Evolutionary conservation across 2,888 invertebrate species (phyloP), one percentile per base, ranked within the genome.

Genomic region (Rapana venosa): DNA sequence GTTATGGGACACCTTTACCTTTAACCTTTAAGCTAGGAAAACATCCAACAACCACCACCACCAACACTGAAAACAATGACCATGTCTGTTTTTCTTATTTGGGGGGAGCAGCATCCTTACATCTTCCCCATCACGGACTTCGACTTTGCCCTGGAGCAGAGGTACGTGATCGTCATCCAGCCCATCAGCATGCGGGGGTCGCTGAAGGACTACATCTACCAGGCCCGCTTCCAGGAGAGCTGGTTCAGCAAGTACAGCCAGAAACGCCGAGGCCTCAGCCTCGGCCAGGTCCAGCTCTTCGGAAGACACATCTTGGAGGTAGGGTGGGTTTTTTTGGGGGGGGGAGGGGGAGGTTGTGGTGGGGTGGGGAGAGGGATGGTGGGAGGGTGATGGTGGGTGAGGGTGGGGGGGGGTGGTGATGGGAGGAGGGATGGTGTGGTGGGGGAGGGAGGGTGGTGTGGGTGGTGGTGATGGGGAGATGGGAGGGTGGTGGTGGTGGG

Each of bases 31-130:
- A n/a, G n/a, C n/a, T n/a, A n/a, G n/a, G n/a, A n/a, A n/a, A n/a
- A n/a, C n/a, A n/a, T n/a, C n/a, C n/a, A n/a, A n/a, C n/a, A n/a
- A n/a, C n/a, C n/a, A n/a, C n/a, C n/a, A n/a, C n/a, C n/a, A n/a
- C n/a, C n/a, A n/a, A n/a, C n/a, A n/a, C n/a, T n/a, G n/a, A n/a
- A n/a, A n/a, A n/a, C n/a, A n/a, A n/a, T n/a, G n/a, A n/a, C n/a
- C n/a, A n/a, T 61, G 61, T 20, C 61, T 61, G 15, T 98, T 81
- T 70, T 91, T 81, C 74, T 92, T 93, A n/a, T n/a, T n/a, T n/a
- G n/a, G n/a, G n/a, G n/a, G n/a, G n/a, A n/a, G 36, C 98, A 98
- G 96, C 98, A 99, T 96, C 98, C 99, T 0, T 98, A 98, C 96
- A 98, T 99, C 92, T 98, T 98, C 96, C 98, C 98, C 0, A 97